Conservation (phyloP, 1,140 invertebrate genomes). For the silkworm (Bombyx mori) region ASM3026992v2 NC_085110.1:9276001-9276500, state of each 20-base stretch:
- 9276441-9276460: background rate
- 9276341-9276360: slow-evolving; percentile 8
- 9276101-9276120: no score
- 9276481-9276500: background rate
- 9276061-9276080: no score
- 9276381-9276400: slow-evolving; percentile 24
- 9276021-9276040: no score
- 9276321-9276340: slow-evolving; percentile 51
- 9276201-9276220: slow-evolving; percentile 41
- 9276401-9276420: slow-evolving; percentile 35
- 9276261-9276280: slow-evolving; percentile 58
- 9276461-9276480: slow-evolving; percentile 1
- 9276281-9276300: slow-evolving; percentile 36
- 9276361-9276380: slow-evolving; percentile 1
- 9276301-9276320: slow-evolving; percentile 33
- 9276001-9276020: no score
- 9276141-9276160: no score
- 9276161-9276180: no score
- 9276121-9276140: no score
- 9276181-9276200: slow-evolving; percentile 6
- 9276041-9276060: no score
- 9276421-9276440: slow-evolving; percentile 36
- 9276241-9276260: slow-evolving; percentile 45
- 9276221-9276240: slow-evolving; percentile 43
- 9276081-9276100: no score